Conservation (phyloP, 2,113 vertebrate genomes). For the Gavialis gangeticus region DNA sequence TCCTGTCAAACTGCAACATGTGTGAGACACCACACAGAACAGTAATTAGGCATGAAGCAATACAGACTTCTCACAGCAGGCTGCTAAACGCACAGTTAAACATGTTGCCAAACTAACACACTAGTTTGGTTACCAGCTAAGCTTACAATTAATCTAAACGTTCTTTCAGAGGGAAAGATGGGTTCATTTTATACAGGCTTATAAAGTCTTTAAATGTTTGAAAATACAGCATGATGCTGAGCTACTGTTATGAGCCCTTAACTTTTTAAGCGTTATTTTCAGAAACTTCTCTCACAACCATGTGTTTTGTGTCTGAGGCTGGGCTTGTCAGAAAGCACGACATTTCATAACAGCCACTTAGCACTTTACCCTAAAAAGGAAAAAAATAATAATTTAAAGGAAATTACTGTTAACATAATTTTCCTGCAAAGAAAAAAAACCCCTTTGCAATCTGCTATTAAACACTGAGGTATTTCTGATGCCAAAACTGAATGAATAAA, state of each 20-base stretch:
- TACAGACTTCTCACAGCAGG: slow-evolving; percentile 39
- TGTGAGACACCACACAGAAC: slow-evolving; percentile 47
- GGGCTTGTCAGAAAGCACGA: background rate
- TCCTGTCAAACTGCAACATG: slow-evolving; percentile 40
- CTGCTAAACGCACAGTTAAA: slow-evolving; percentile 21
- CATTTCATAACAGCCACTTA: background rate
- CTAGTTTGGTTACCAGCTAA: background rate
- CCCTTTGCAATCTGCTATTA: slow-evolving; percentile 7
- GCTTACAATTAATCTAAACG: slow-evolving; percentile 5
- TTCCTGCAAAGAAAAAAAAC: background rate
- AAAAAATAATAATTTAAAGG: background rate
- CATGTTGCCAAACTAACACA: background rate
- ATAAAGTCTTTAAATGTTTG: slow-evolving; percentile 1
- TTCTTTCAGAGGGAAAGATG: slow-evolving; percentile 31
- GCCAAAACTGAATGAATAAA: background rate
- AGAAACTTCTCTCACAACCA: background rate
- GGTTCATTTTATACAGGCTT: background rate
- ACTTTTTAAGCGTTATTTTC: background rate
- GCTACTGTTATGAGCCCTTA: background rate
- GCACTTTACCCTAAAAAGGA: background rate
- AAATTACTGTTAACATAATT: background rate
- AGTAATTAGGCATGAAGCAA: slow-evolving; percentile 49
- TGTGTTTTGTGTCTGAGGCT: background rate
- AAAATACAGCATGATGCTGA: background rate
- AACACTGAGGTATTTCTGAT: slow-evolving; percentile 1